Conservation (phyloP, 2,888 invertebrate species). For the Polymixis flavicincta region DNA sequence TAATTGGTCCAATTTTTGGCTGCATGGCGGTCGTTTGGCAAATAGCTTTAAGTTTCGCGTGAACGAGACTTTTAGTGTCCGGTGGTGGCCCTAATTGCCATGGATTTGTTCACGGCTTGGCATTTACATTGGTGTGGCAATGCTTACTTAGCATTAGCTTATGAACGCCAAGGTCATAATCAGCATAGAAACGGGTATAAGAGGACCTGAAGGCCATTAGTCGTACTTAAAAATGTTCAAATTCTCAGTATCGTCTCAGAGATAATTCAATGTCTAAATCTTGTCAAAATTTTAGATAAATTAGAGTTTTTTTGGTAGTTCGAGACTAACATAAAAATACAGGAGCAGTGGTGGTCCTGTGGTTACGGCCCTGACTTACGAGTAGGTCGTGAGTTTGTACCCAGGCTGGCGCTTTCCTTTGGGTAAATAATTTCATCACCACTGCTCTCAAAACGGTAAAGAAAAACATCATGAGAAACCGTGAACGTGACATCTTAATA, state of each 20-base stretch:
- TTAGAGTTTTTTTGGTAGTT: not conserved
- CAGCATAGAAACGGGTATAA: not conserved
- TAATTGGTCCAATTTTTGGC: conserved; percentile 74
- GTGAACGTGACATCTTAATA: too few relatives aligned
- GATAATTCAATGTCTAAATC: not conserved
- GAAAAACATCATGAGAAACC: too few relatives aligned
- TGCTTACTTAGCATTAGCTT: too few relatives aligned
- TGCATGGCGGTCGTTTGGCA: conserved; percentile 71
- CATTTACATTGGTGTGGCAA: conserved; percentile 17
- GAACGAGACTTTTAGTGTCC: conserved; percentile 70
- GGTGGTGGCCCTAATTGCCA: conserved; percentile 67
- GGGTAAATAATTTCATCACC: too few relatives aligned
- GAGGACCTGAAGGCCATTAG: not conserved
- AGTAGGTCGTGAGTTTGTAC: too few relatives aligned
- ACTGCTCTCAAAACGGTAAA: too few relatives aligned
- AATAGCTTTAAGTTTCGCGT: conserved; percentile 73
- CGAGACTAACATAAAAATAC: not conserved
- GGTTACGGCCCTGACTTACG: too few relatives aligned
- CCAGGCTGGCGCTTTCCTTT: too few relatives aligned
- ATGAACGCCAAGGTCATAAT: too few relatives aligned
- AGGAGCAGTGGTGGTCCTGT: too few relatives aligned
- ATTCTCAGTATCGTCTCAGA: not conserved
- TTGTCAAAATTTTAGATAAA: not conserved
- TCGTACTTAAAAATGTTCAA: not conserved
- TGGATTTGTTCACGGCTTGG: conserved; percentile 52